Conservation (phyloP, 2,888 invertebrate species). For the Seladonia tumulorum region DNA sequence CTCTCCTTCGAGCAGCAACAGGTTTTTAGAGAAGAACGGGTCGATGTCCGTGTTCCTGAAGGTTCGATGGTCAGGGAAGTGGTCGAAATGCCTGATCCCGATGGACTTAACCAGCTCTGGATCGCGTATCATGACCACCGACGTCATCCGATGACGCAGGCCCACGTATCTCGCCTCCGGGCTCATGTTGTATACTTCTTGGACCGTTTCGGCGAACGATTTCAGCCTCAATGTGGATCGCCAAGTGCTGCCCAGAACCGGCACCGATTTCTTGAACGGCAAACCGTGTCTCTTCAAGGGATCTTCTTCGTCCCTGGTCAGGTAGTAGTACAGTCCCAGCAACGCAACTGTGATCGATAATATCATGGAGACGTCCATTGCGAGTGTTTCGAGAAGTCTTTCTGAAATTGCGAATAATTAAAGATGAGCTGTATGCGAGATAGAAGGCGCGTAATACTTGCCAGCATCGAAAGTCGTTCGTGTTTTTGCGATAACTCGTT, state of each 20-base stretch:
- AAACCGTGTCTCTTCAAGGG: conserved; percentile 59
- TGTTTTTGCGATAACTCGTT: not conserved
- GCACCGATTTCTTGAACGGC: conserved; percentile 52
- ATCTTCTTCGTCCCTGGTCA: not conserved
- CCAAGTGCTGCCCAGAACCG: conserved; percentile 61
- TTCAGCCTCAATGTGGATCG: conserved; percentile 28
- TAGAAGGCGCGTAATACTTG: not conserved
- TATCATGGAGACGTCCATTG: conserved; percentile 34
- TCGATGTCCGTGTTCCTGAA: conserved; percentile 49
- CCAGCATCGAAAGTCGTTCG: not conserved
- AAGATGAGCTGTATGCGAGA: not conserved
- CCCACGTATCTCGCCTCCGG: conserved; percentile 71
- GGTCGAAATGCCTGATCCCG: conserved; percentile 69
- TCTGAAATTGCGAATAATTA: not conserved
- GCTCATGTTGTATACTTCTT: conserved; percentile 51
- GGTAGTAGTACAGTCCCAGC: conserved; percentile 10
- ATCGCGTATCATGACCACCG: conserved; percentile 75
- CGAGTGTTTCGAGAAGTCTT: not conserved
- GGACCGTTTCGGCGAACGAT: conserved; percentile 39
- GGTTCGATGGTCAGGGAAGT: conserved; percentile 73
- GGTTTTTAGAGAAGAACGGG: conserved; percentile 66
- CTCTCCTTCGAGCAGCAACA: conserved; percentile 80
- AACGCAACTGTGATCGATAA: conserved; percentile 12
- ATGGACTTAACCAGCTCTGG: conserved; percentile 77
- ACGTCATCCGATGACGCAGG: conserved; percentile 69